phyloP scores from a whole-genome alignment of 1,140 invertebrate species.

The Cydia strobilella region DNA sequence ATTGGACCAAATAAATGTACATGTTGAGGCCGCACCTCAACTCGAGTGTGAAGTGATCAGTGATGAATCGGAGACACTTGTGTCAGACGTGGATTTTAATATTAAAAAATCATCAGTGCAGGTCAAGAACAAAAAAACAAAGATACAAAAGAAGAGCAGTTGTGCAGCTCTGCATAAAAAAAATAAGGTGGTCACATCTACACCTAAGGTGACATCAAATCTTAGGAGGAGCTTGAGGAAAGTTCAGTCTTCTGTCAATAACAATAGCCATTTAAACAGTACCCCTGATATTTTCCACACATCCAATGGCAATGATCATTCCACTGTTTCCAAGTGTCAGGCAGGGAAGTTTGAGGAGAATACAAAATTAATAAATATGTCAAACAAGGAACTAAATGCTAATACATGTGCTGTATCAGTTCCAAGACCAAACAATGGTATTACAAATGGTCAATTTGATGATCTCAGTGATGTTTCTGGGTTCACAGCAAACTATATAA shows the following conservation, averaged over 20 bases:
- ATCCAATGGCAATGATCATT: constrained; percentile 45
- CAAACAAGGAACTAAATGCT: constrained; percentile 39
- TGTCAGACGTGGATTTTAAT: constrained; percentile 64
- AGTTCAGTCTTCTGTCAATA: constrained; percentile 50
- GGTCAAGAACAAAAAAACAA: constrained; percentile 54
- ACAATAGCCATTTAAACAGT: constrained; percentile 56
- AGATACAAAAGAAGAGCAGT: constrained; percentile 54
- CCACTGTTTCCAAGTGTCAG: constrained; percentile 34
- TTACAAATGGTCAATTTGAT: constrained; percentile 63
- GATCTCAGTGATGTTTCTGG: constrained; percentile 74
- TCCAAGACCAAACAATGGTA: constrained; percentile 20
- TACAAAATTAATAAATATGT: constrained; percentile 37
- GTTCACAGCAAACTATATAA: constrained; percentile 73
- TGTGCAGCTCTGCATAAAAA: constrained; percentile 54
- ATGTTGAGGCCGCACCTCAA: constrained; percentile 61
- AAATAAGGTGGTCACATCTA: constrained; percentile 65
- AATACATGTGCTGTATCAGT: constrained; percentile 47
- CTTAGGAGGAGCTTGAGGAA: constrained; percentile 63
- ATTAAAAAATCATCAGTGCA: constrained; percentile 56
- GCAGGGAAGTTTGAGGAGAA: constrained; percentile 37
- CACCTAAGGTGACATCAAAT: constrained; percentile 54
- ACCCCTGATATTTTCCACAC: constrained; percentile 56
- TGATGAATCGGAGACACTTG: constrained; percentile 52
- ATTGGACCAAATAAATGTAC: constrained; percentile 61
- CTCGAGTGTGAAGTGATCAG: constrained; percentile 45